Evolutionary conservation across 2,888 invertebrate genomes (phyloP).

Genomic region (Apoda limacodes): DNA sequence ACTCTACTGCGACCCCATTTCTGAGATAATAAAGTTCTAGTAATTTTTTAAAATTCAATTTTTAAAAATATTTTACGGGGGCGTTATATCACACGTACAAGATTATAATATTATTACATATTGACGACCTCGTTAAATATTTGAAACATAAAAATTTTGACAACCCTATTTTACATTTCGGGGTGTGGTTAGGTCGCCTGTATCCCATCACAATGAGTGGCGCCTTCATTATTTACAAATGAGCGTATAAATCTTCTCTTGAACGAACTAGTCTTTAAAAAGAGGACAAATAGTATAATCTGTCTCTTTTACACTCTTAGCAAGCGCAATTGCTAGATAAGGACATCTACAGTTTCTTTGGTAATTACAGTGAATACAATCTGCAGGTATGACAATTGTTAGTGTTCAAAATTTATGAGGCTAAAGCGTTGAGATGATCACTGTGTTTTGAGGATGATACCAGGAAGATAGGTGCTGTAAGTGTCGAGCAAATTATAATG

Average conservation of each 20-base stretch:
- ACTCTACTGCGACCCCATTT: too few species aligned
- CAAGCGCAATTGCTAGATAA: slow-evolving; percentile 6
- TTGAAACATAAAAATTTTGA: too few species aligned
- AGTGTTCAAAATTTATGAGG: slow-evolving; percentile 37
- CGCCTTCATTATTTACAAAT: slow-evolving; percentile 66
- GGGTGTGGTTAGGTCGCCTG: slow-evolving; percentile 47
- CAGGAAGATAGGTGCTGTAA: too few species aligned
- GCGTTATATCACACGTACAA: too few species aligned
- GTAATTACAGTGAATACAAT: slow-evolving; percentile 21
- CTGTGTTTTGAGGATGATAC: slow-evolving; percentile 22
- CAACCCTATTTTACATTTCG: slow-evolving; percentile 39
- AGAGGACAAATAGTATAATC: slow-evolving; percentile 1
- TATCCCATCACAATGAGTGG: slow-evolving; percentile 61
- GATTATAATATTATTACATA: too few species aligned
- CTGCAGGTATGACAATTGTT: slow-evolving; percentile 26
- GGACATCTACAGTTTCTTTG: slow-evolving; percentile 12
- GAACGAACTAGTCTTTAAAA: slow-evolving; percentile 32
- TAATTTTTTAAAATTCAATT: too few species aligned
- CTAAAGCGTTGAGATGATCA: slow-evolving; percentile 21
- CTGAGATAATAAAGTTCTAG: too few species aligned
- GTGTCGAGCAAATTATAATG: too few species aligned
- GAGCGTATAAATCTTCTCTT: slow-evolving; percentile 56
- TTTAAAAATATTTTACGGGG: too few species aligned
- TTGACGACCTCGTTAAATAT: too few species aligned
- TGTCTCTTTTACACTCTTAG: slow-evolving; percentile 20